Evolutionary conservation across 2,888 invertebrate genomes (phyloP), one percentile per base, ranked within the genome.

Genomic region (Trachelus tabidus): DNA sequence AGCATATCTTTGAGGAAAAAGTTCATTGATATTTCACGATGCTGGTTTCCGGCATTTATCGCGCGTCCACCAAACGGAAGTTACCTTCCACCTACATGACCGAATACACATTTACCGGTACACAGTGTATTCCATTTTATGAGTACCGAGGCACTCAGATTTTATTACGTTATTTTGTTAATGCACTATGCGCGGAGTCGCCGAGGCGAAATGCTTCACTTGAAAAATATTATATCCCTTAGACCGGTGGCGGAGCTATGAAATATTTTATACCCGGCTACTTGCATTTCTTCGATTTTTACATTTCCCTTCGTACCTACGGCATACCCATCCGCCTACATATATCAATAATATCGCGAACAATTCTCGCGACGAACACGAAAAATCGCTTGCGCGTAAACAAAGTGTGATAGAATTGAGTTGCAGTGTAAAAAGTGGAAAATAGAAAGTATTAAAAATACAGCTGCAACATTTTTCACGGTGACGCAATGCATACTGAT

Each of bases 91-190:
- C 15, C 80, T 80, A 80, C 85, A 86, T 87, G 88, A 89, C 85
- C 40, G 86, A 85, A 87, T 87, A 85, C 84, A 84, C 81, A 83
- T 80, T 83, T 82, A 78, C 78, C 82, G 30, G 74, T 33, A 84
- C 84, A 87, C 87, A 87, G 87, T 89, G 89, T 89, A 89, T 86
- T 86, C 86, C 85, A 81, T 84, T 90, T 90, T 90, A 89, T 85
- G 90, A 89, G 86, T 85, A 77, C 80, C 81, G 79, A 80, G 78
- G 82, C 85, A 87, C 88, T 88, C 87, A 85, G 87, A 89, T 89
- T 91, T 91, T 91, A 90, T 89, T 88, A 89, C 89, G 87, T 89
- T 90, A 90, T 90, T 90, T 90, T 90, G 89, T 90, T 90, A 90
- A 91, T 91, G 88, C 88, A 90, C 87, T 74, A 76, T 77, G 76